Evolutionary conservation across 1,140 invertebrate species (phyloP).

Genomic region (Camponotus vicinus): DNA sequence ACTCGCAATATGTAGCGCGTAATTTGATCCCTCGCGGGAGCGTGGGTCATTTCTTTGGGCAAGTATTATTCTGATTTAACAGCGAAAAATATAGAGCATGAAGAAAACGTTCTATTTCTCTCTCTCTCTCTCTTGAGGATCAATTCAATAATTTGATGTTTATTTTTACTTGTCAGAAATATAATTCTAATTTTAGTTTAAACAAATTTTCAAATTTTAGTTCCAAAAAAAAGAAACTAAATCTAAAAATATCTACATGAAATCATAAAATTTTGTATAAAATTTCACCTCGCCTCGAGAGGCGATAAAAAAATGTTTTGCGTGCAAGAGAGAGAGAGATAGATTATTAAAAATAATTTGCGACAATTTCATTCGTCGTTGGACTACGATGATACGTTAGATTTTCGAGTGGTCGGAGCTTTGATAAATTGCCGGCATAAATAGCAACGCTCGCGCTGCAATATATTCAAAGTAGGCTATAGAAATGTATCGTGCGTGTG

Average conservation of each 20-base stretch:
- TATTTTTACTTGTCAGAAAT: background rate
- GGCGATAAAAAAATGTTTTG: background rate
- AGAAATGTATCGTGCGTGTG: slow-evolving; percentile 52
- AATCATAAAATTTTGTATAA: no score
- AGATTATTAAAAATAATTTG: slow-evolving; percentile 21
- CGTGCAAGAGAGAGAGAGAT: background rate
- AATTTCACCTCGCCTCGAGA: background rate
- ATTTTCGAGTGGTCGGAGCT: slow-evolving; percentile 50
- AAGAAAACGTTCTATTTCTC: background rate
- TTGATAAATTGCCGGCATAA: slow-evolving; percentile 55
- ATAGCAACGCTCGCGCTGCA: slow-evolving; percentile 44
- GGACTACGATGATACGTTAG: slow-evolving; percentile 57
- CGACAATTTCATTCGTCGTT: slow-evolving; percentile 57
- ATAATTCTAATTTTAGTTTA: background rate
- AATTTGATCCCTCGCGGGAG: no score
- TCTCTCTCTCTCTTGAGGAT: background rate
- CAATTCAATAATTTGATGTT: background rate
- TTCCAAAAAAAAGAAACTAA: no score
- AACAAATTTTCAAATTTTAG: background rate
- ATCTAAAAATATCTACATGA: background rate
- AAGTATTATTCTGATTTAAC: background rate
- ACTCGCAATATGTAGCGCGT: background rate
- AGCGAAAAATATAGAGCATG: no score
- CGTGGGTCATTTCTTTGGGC: background rate
- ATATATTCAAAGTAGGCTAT: slow-evolving; percentile 68